Percentiles rank a stretch among this genome's conserved stretches.
Conservation (phyloP, 1,140 invertebrate species). For the Maconellicoccus hirsutus region DNA sequence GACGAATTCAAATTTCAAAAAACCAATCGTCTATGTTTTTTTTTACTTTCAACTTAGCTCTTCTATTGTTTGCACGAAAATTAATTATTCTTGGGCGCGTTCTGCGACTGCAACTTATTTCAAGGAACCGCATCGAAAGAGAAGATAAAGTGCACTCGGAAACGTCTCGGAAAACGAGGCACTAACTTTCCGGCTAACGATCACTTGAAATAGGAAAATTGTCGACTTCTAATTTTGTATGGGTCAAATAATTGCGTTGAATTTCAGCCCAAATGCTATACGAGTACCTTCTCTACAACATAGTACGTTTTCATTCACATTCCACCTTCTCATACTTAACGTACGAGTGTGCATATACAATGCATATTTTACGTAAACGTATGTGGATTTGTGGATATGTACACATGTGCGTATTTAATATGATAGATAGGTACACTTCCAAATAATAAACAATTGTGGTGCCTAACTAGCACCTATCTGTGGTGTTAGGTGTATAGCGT, state of each 20-base stretch:
- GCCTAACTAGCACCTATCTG: too few relatives aligned
- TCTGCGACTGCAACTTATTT: background rate
- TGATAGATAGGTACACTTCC: too few relatives aligned
- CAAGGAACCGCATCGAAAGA: background rate
- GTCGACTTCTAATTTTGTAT: background rate
- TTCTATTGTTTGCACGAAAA: background rate
- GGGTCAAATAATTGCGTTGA: background rate
- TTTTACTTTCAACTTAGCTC: background rate
- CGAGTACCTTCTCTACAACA: background rate
- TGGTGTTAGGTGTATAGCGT: too few relatives aligned
- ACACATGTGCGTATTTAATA: too few relatives aligned
- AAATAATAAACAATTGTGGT: too few relatives aligned
- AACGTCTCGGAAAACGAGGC: background rate
- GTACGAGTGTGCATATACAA: too few relatives aligned
- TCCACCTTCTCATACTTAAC: background rate
- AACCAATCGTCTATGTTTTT: background rate
- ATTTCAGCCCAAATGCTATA: background rate
- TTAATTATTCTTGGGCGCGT: conserved; percentile 3
- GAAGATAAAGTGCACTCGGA: background rate
- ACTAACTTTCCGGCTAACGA: background rate
- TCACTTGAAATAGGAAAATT: background rate
- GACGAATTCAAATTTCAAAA: background rate
- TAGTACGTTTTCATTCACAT: background rate
- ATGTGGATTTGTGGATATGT: too few relatives aligned
- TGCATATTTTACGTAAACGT: too few relatives aligned